phyloP scores from a whole-genome alignment of 2,888 invertebrate genomes.

The Oligia strigilis region DNA sequence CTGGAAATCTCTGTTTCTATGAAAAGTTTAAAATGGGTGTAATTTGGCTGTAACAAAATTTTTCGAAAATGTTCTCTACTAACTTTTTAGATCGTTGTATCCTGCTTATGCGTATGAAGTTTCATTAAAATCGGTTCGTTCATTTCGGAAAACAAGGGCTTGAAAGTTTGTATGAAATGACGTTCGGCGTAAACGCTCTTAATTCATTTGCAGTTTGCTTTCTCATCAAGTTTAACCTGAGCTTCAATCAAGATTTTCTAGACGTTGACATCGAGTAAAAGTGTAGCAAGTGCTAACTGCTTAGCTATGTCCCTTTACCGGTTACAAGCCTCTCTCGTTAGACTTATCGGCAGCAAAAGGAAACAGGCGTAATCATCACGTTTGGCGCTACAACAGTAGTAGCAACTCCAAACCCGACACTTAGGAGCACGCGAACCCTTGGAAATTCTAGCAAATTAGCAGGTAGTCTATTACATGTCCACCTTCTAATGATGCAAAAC shows the following conservation, averaged over 20 bases:
- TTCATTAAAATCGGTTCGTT: too few relatives aligned
- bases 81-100: too few relatives aligned
- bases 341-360: conserved; percentile 58
- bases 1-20: too few relatives aligned
- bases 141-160: too few relatives aligned
- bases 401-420: conserved; percentile 32
- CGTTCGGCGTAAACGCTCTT: too few relatives aligned
- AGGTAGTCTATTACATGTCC: background rate
- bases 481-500: conserved; percentile 1
- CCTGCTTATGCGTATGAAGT: too few relatives aligned
- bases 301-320: conserved; percentile 61
- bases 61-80: too few relatives aligned
- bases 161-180: too few relatives aligned
- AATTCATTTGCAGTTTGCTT: conserved; percentile 53
- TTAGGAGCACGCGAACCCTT: conserved; percentile 48
- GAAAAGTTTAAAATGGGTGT: too few relatives aligned
- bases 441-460: conserved; percentile 19
- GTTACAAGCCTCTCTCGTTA: conserved; percentile 62
- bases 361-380: conserved; percentile 57
- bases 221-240: conserved; percentile 58
- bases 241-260: conserved; percentile 59
- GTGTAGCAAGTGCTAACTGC: conserved; percentile 59
- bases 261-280: conserved; percentile 63
- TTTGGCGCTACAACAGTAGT: conserved; percentile 39
- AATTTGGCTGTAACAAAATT: too few relatives aligned